phyloP scores from a whole-genome alignment of 1,140 invertebrate species.

The Drosophila equinoxialis region DNA sequence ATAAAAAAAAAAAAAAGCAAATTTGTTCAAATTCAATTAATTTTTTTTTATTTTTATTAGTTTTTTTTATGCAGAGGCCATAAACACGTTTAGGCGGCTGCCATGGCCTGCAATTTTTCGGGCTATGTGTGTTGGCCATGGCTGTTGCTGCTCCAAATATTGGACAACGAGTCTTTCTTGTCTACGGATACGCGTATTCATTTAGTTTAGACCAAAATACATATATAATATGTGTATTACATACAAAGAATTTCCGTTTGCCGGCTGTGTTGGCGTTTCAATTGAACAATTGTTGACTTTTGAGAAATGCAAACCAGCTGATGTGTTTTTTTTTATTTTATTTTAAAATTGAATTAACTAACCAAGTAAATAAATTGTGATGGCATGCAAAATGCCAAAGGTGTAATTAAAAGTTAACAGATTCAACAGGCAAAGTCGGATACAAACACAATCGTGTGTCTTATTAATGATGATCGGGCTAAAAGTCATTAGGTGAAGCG shows the following conservation, averaged over 20 bases:
- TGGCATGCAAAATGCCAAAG: slow-evolving; percentile 69
- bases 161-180: slow-evolving; percentile 65
- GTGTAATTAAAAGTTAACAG: slow-evolving; percentile 71
- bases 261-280: slow-evolving; percentile 12
- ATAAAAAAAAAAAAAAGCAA: slow-evolving; percentile 7
- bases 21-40: slow-evolving; percentile 71
- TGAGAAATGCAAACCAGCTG: slow-evolving; percentile 21
- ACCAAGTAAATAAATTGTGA: slow-evolving; percentile 22
- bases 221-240: slow-evolving; percentile 22
- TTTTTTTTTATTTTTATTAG: slow-evolving; percentile 50
- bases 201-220: slow-evolving; percentile 5
- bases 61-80: slow-evolving; percentile 62
- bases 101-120: slow-evolving; percentile 71
- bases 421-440: slow-evolving; percentile 34
- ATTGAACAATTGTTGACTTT: slow-evolving; percentile 5
- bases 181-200: slow-evolving; percentile 35
- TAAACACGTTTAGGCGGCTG: slow-evolving; percentile 75
- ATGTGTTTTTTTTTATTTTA: not conserved
- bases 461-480: slow-evolving; percentile 72
- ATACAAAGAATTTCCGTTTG: slow-evolving; percentile 49
- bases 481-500: slow-evolving; percentile 61
- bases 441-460: slow-evolving; percentile 33
- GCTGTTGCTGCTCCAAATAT: slow-evolving; percentile 72
- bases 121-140: slow-evolving; percentile 56
- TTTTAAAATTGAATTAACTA: slow-evolving; percentile 6